Evolutionary conservation across 1,140 invertebrate species (phyloP), one percentile per base, ranked within the genome.

Genomic region (Drosophila kanapiae): DNA sequence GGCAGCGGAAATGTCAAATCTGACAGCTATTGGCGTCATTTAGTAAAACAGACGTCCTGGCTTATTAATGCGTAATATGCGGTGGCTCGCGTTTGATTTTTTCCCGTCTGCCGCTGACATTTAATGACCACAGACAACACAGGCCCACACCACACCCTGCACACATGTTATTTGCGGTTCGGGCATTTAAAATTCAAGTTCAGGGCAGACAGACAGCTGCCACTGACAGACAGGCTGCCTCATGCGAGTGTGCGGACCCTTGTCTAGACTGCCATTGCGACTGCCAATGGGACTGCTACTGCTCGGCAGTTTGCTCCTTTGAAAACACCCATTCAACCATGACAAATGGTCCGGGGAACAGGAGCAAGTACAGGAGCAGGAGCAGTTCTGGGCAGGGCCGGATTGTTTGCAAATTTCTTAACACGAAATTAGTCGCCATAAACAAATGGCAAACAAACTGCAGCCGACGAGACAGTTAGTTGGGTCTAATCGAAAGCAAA

Each of bases 351-450:
- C 18, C 9, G 53, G 51, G 5, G 27, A 45, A 1, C 33, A 31
- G 33, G 42, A 23, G 49, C 49, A 23, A 33, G 33, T 9, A 27
- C 8, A n/a, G 29, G 8, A 11, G 18, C 33, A 53, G 51, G 51
- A 53, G 51, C 35, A 2, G 11, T 16, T 31, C 18, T 60, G 48
- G 65, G 47, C 45, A 62, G 43, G 62, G 51, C 65, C 78, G 58
- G 64, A 70, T 62, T 88, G 67, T 80, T 86, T 88, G 83, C 83
- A 88, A 86, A 86, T 86, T 87, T 87, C 84, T 87, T 88, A 87
- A 88, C 84, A 87, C 83, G 80, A 87, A 84, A 87, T 87, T 87
- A 87, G 83, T 87, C 83, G 72, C 80, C 75, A 87, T 88, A 88
- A 87, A 87, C 83, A 87, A 72, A 72, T 77, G 84, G 76, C 84